These are phyloP conservation scores for Lycodopsis pacificus DNA, from an alignment of 2,797 vertebrate species.

Conservation along the genomic window DNA sequence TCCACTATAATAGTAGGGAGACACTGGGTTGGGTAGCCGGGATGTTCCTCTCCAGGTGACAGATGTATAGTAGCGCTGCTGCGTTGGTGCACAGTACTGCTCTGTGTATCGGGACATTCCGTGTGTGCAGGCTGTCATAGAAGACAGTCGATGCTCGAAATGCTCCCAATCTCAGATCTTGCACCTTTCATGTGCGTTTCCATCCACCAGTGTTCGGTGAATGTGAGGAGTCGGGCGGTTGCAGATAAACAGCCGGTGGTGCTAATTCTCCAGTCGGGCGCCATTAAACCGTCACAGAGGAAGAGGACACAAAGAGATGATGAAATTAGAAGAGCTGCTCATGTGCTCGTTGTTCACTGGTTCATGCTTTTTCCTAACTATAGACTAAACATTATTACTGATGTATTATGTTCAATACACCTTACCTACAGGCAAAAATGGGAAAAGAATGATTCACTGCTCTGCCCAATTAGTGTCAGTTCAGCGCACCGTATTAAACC, in stretches of 20 bases:
- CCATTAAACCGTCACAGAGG: not conserved
- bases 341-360: not conserved
- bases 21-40: not conserved
- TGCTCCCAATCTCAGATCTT: too few species aligned
- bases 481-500: not conserved
- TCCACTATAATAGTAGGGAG: not conserved
- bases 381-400: not conserved
- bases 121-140: not conserved
- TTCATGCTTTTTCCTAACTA: not conserved
- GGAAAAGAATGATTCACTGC: not conserved
- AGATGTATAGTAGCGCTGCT: not conserved
- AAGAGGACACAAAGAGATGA: not conserved
- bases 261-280: not conserved
- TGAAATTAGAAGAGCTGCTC: not conserved
- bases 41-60: not conserved
- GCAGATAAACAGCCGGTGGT: constrained; percentile 1
- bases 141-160: not conserved
- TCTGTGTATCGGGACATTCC: not conserved
- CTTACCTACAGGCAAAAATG: not conserved
- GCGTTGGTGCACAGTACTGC: not conserved
- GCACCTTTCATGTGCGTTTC: not conserved
- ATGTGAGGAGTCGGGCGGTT: not conserved
- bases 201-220: not conserved
- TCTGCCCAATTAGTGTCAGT: not conserved
- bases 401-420: not conserved